Percentiles rank a stretch among this genome's conserved stretches.
Evolutionary conservation across 2,888 invertebrate species (phyloP).

Genomic region (Cephus pulcher): DNA sequence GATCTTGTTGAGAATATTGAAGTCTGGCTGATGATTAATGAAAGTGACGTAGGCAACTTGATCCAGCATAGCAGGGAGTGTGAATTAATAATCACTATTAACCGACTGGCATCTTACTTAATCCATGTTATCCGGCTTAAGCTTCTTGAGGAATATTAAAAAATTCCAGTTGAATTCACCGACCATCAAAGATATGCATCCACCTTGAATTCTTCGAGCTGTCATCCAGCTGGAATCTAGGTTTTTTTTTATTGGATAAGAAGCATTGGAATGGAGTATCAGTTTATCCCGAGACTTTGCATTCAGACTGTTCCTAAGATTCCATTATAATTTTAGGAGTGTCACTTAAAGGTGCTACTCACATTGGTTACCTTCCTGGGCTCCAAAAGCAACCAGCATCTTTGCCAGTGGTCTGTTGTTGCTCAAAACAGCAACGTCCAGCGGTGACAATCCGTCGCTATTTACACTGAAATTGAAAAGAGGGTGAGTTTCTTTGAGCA

Average conservation of each 20-base stretch:
- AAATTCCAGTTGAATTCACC: background rate
- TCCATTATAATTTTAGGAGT: background rate
- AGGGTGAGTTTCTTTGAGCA: background rate
- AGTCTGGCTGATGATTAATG: background rate
- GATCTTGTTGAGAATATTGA: background rate
- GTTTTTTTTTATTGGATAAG: background rate
- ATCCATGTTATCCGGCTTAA: background rate
- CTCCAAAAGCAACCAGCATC: conserved; percentile 89
- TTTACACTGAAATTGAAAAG: conserved; percentile 77
- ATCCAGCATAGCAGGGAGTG: background rate
- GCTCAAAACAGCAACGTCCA: conserved; percentile 94
- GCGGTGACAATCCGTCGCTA: conserved; percentile 86
- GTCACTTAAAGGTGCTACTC: conserved; percentile 63
- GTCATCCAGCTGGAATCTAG: background rate
- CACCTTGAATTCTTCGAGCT: background rate
- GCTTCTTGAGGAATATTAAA: background rate
- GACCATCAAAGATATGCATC: background rate
- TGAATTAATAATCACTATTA: background rate
- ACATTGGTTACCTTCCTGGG: conserved; percentile 87
- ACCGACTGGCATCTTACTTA: background rate
- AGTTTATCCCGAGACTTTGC: background rate
- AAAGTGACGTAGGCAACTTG: background rate
- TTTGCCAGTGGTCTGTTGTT: conserved; percentile 89
- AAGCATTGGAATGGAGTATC: background rate
- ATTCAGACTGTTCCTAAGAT: background rate